Percentiles rank a stretch among this genome's conserved stretches.
Evolutionary conservation across 2,888 invertebrate species (phyloP).

Genomic region (Pecten maximus): DNA sequence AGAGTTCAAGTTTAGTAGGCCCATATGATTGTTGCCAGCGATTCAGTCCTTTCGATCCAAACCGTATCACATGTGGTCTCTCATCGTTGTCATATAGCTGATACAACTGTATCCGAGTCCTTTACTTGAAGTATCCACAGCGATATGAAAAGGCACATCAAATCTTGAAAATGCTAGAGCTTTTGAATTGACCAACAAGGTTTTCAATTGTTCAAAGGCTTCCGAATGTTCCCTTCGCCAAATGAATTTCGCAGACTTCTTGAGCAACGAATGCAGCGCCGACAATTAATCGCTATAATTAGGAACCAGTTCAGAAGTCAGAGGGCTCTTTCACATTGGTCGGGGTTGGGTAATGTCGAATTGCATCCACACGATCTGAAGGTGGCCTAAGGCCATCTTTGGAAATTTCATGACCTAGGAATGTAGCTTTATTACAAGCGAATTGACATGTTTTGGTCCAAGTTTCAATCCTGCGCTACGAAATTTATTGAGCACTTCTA

Average conservation of each 20-base stretch:
- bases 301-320: constrained; percentile 52
- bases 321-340: constrained; percentile 18
- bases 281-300: constrained; percentile 44
- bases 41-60: constrained; percentile 55
- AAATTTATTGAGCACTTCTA: constrained; percentile 46
- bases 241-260: constrained; percentile 37
- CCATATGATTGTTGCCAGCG: constrained; percentile 46
- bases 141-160: constrained; percentile 33
- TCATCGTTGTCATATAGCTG: constrained; percentile 43
- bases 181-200: not conserved
- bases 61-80: constrained; percentile 45
- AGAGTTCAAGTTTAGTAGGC: constrained; percentile 39
- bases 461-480: constrained; percentile 41
- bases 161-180: constrained; percentile 41
- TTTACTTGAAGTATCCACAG: constrained; percentile 39
- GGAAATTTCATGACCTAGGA: constrained; percentile 49
- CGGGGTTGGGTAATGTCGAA: constrained; percentile 24
- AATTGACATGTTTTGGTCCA: constrained; percentile 46
- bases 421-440: constrained; percentile 47
- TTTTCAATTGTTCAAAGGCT: constrained; percentile 40
- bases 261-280: constrained; percentile 33
- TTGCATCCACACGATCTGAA: constrained; percentile 3
- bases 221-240: constrained; percentile 38
- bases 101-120: constrained; percentile 44
- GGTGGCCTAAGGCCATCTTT: constrained; percentile 46